Evolutionary conservation across 2,113 vertebrate genomes (phyloP).

Genomic region (Trochalopteron elliotii): DNA sequence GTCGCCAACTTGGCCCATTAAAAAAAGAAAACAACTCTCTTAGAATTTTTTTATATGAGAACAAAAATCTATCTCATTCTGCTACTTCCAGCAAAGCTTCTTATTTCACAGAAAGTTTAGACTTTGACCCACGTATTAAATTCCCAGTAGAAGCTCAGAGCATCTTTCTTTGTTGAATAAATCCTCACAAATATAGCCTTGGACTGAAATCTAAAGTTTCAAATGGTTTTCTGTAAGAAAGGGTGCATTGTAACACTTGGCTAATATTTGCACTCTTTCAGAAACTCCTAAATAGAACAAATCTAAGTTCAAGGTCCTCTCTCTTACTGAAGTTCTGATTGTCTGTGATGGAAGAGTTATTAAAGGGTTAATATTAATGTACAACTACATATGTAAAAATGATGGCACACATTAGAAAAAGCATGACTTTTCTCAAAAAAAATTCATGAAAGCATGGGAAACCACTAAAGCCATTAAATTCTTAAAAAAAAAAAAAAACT

Average conservation of each 20-base stretch:
- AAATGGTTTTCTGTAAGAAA: slow-evolving; percentile 25
- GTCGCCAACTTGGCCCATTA: background rate
- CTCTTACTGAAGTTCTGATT: background rate
- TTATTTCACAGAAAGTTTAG: slow-evolving; percentile 53
- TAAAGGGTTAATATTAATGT: background rate
- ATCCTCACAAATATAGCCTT: slow-evolving; percentile 33
- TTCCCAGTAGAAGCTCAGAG: background rate
- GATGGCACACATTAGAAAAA: background rate
- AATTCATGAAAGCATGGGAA: background rate
- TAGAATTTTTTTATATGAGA: background rate
- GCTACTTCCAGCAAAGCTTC: slow-evolving; percentile 46
- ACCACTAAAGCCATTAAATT: background rate
- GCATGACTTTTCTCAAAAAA: background rate
- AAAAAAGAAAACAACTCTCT: background rate
- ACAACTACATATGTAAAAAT: background rate
- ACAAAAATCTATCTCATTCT: slow-evolving; percentile 38
- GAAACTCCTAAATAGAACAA: background rate
- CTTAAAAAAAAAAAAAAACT: no score
- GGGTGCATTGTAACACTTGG: background rate
- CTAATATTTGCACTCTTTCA: background rate
- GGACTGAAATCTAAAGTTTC: slow-evolving; percentile 34
- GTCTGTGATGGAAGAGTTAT: background rate
- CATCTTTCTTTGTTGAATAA: slow-evolving; percentile 59
- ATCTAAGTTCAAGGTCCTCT: background rate
- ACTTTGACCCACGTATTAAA: slow-evolving; percentile 54